Evolutionary conservation across 2,888 invertebrate genomes (phyloP), one percentile per base, ranked within the genome.

Genomic region (Melipona bicolor): DNA sequence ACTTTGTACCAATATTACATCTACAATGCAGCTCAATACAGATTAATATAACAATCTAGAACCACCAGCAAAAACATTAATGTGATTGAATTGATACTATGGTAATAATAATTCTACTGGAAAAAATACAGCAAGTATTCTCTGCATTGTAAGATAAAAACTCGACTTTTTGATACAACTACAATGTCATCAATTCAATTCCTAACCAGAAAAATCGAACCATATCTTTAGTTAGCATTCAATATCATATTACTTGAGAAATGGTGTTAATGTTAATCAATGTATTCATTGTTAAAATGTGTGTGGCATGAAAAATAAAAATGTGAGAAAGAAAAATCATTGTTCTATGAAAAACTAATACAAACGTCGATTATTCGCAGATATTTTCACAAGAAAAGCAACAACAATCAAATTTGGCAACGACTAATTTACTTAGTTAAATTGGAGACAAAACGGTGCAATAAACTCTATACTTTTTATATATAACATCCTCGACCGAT

Each of bases 261-360:
- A 71, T 65, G 43, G 67, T 65, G n/a, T n/a, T 56, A 79, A 72
- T 24, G 73, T 71, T 61, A 72, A 80, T 80, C 36, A 79, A 79
- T 73, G 43, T 52, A 24, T 19, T 61, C 27, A 61, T 17, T 19
- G 27, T 68, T 74, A 50, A 84, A 80, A 77, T 65, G 61, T 54
- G 61, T 54, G 75, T 82, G 78, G 61, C 72, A 89, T 84, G 77
- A 80, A 86, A 85, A 86, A 90, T 87, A 87, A 90, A 85, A 89
- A 89, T 89, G 82, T 87, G 87, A 93, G 91, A 91, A 82, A 79
- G 78, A 27, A 73, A 84, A 86, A 75, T 80, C 76, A 61, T 72
- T 69, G 36, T 79, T 83, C 62, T 72, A 62, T 72, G 62, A 75
- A 85, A 86, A 77, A 77, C 81, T 81, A 85, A 86, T 77, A 74